These are phyloP conservation scores for Ephestia elutella DNA, from an alignment of 1,140 invertebrate genomes.

Conservation along the genomic window DNA sequence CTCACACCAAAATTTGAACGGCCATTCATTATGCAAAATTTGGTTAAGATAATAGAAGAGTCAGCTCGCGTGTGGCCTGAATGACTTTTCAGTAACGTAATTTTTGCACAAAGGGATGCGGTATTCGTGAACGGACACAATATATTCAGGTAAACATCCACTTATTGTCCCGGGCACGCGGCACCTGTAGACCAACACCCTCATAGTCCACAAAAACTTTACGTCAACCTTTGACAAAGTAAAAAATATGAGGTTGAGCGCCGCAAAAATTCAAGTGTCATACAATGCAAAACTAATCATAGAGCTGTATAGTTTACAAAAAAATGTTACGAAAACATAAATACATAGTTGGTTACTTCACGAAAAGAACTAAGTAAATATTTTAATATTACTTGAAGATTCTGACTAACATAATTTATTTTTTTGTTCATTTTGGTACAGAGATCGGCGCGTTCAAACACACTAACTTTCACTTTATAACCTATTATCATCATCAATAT, in stretches of 20 bases:
- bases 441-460: too few species aligned
- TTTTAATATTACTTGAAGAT: too few species aligned
- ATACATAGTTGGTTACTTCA: too few species aligned
- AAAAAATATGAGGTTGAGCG: not conserved
- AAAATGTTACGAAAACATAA: not conserved
- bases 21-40: too few species aligned
- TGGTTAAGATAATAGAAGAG: not conserved
- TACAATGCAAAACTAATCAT: not conserved
- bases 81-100: not conserved
- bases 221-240: not conserved
- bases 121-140: not conserved
- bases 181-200: conserved; percentile 11
- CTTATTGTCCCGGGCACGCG: conserved; percentile 13
- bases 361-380: too few species aligned
- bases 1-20: too few species aligned
- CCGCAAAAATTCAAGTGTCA: not conserved
- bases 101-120: not conserved
- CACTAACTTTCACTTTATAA: too few species aligned
- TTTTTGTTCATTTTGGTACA: too few species aligned
- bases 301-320: not conserved
- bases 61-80: not conserved
- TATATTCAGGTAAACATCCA: conserved; percentile 7
- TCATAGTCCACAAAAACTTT: not conserved
- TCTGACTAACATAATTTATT: too few species aligned
- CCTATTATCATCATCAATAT: too few species aligned